phyloP scores from a whole-genome alignment of 2,797 vertebrate species.

The Borostomias antarcticus region DNA sequence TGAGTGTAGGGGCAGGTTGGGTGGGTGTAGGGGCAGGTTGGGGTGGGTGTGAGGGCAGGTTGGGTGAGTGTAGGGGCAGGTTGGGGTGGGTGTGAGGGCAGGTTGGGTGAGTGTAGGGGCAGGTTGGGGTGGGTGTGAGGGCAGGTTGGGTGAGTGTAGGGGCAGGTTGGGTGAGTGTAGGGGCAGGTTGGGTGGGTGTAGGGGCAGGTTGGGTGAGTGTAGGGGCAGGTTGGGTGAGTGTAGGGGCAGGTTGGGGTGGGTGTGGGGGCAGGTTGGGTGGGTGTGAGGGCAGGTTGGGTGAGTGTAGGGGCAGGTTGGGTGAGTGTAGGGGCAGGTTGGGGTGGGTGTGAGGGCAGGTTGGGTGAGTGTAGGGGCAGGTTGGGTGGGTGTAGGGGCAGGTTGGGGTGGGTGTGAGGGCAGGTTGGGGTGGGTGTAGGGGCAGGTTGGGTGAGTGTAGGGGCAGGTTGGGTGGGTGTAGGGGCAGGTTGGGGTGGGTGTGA shows the following conservation, averaged over 20 bases:
- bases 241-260: too few species aligned
- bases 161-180: neutral
- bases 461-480: neutral
- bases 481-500: conserved; percentile 4
- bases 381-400: neutral
- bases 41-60: neutral
- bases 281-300: neutral
- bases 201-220: conserved; percentile 28
- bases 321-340: too few species aligned
- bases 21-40: neutral
- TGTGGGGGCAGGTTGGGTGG: neutral
- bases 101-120: conserved; percentile 29
- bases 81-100: conserved; percentile 17
- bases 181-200: conserved; percentile 2
- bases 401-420: conserved; percentile 23
- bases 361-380: neutral
- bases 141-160: too few species aligned
- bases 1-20: too few species aligned
- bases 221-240: too few species aligned
- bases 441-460: neutral
- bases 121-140: neutral
- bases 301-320: conserved; percentile 28
- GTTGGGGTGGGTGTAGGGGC: conserved; percentile 2
- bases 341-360: neutral
- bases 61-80: neutral